Conservation (phyloP, 1,140 invertebrate species). For the Hydropsyche tenuis region DNA sequence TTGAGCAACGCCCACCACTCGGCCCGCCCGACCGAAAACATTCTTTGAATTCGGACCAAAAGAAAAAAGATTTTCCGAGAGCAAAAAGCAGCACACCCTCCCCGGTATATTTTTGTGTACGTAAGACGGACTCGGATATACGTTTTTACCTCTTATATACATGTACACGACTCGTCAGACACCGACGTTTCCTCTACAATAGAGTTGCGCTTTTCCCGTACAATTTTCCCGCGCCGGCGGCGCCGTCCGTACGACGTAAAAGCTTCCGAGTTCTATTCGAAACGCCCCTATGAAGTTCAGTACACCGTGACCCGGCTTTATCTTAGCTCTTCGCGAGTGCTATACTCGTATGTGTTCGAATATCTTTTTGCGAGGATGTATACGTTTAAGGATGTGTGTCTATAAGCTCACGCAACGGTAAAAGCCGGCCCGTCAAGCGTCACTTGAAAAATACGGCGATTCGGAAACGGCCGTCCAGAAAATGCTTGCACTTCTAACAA, state of each 20-base stretch:
- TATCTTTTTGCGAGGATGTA: not conserved
- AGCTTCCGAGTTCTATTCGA: conserved; percentile 39
- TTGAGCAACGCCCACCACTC: too few relatives aligned
- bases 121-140: too few relatives aligned
- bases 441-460: conserved; percentile 4
- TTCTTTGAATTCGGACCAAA: too few relatives aligned
- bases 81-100: too few relatives aligned
- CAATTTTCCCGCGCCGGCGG: conserved; percentile 36
- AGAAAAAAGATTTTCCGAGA: too few relatives aligned
- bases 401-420: not conserved
- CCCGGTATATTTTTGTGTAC: too few relatives aligned
- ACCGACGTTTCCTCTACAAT: conserved; percentile 29
- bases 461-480: not conserved
- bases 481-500: not conserved
- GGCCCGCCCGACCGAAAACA: too few relatives aligned
- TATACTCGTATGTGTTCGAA: not conserved
- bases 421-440: conserved; percentile 14
- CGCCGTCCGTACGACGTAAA: conserved; percentile 36
- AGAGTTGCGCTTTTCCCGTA: conserved; percentile 36
- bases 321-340: not conserved
- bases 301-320: conserved; percentile 33
- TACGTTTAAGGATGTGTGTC: too few relatives aligned
- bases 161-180: conserved; percentile 1
- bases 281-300: conserved; percentile 24
- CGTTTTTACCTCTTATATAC: not conserved